A percentile compares a stretch with the other conserved stretches of the same genome.
phyloP scores from a whole-genome alignment of 1,140 invertebrate species.

The Saccostrea glomerata region DNA sequence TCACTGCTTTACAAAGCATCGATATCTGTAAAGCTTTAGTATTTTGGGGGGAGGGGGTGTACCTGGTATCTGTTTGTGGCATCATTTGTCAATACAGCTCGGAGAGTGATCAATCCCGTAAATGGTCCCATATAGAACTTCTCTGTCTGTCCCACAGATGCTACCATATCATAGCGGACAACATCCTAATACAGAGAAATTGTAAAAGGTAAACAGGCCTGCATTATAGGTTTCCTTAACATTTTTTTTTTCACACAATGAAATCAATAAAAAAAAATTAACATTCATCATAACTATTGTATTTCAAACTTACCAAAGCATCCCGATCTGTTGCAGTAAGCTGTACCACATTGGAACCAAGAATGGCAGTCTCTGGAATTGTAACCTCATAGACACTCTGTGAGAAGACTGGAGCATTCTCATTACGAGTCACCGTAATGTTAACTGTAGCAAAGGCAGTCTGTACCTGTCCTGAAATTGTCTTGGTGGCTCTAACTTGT shows the following conservation, averaged over 20 bases:
- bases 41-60: neutral
- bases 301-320: slow-evolving; percentile 59
- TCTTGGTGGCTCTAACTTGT: slow-evolving; percentile 59
- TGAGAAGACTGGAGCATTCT: slow-evolving; percentile 87
- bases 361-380: slow-evolving; percentile 55
- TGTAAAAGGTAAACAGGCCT: neutral
- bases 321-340: slow-evolving; percentile 81
- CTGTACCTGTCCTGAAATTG: slow-evolving; percentile 76
- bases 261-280: too few species aligned
- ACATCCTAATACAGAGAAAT: slow-evolving; percentile 57
- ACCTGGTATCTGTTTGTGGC: slow-evolving; percentile 35
- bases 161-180: slow-evolving; percentile 53
- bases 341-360: slow-evolving; percentile 84
- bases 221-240: too few species aligned
- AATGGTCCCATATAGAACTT: slow-evolving; percentile 66
- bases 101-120: slow-evolving; percentile 65
- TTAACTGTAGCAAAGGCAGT: slow-evolving; percentile 86
- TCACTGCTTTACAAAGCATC: neutral
- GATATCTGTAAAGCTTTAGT: neutral
- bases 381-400: slow-evolving; percentile 49
- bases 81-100: slow-evolving; percentile 49
- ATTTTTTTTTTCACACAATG: too few species aligned
- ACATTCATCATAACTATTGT: too few species aligned
- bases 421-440: slow-evolving; percentile 85
- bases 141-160: slow-evolving; percentile 50